Percentiles rank a stretch among this genome's conserved stretches.
phyloP scores from a whole-genome alignment of 2,888 invertebrate genomes.

The Pyrgus malvae region DNA sequence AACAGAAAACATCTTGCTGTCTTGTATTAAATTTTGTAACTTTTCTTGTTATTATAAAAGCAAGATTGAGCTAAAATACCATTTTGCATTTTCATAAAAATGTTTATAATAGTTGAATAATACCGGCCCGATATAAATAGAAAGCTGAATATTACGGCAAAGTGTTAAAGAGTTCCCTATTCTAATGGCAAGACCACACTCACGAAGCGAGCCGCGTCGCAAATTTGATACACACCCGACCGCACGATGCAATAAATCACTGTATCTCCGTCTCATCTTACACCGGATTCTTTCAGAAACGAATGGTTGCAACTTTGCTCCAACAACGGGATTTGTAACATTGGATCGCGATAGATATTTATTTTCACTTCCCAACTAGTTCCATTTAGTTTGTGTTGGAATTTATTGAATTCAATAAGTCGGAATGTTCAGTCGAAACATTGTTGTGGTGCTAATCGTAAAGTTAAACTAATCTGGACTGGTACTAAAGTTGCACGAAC shows the following conservation, averaged over 20 bases:
- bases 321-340: conserved; percentile 25
- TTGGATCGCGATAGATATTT: conserved; percentile 24
- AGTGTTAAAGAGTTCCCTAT: not conserved
- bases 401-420: conserved; percentile 25
- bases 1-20: too few species aligned
- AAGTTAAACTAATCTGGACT: conserved; percentile 2
- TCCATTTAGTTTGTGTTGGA: conserved; percentile 23
- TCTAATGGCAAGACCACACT: conserved; percentile 12
- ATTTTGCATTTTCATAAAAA: too few species aligned
- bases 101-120: too few species aligned
- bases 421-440: conserved; percentile 11
- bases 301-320: conserved; percentile 22
- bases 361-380: conserved; percentile 27
- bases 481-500: not conserved
- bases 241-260: conserved; percentile 27
- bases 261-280: conserved; percentile 22
- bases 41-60: too few species aligned
- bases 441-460: conserved; percentile 13
- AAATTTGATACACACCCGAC: conserved; percentile 22
- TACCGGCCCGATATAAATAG: too few species aligned
- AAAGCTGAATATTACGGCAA: not conserved
- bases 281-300: conserved; percentile 18
- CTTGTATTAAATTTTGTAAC: too few species aligned
- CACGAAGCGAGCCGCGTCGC: conserved; percentile 15
- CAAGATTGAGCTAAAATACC: too few species aligned